Base-by-base conservation (phyloP, 2,797 vertebrate genomes). In the Eleutherodactylus coqui region DNA sequence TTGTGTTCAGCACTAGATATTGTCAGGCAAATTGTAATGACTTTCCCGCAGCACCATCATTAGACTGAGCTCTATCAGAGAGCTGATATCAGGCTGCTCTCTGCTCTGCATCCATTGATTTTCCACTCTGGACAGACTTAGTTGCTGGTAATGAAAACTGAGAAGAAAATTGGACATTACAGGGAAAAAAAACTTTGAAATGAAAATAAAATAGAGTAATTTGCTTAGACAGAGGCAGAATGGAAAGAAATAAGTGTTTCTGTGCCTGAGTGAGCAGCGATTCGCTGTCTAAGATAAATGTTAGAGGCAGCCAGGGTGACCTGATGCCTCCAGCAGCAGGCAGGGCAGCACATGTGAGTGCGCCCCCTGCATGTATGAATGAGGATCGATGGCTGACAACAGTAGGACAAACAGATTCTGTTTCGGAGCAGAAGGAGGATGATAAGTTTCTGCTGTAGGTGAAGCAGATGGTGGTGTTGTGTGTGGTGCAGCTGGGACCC, bases 81-180 rank as follows among this genome's bases (percentile, higher is more conserved):
- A 47, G 67, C 45, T 21, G 29, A 32, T 16, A 19, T 32, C n/a
- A 24, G 51, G 53, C 73, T 3, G 47, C 67, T 53, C 47, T 43
- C 38, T n/a, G n/a, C 72, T n/a, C 82, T 60, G 19, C 69, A 77
- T 38, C 16, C 82, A 84, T 84, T 78, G 83, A 84, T 84, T 78
- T 84, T 69, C 38, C 83, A 51, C 45, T 53, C 58, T 49, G 75
- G 77, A 72, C 64, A 29, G 49, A 73, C 38, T 49, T n/a, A 34
- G 51, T 62, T 53, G 64, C 77, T 79, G 53, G 51, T 79, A 86
- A 86, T 79, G 67, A 81, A 81, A 79, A 86, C 67, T 86, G 76
- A 85, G 78, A 51, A 81, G 67, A 72, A 86, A 45, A 80, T 86
- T 79, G 72, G 58, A 75, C 83, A 84, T 76, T 85, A 79, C 36